Conservation (phyloP, 2,113 vertebrate genomes). For the Peromyscus leucopus region DNA sequence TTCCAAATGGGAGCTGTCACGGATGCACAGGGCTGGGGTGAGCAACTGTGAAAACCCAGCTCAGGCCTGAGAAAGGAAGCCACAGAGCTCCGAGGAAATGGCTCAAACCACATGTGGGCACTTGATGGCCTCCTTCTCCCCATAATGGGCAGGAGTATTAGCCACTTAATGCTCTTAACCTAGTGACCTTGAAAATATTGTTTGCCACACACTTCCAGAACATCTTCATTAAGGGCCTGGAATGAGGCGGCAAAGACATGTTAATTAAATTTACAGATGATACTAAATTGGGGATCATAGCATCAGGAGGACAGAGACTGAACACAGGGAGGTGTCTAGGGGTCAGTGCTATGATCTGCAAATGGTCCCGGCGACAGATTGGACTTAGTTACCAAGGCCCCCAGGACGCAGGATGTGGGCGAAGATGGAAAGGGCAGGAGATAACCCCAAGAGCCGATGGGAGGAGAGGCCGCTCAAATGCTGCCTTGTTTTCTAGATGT, state of each 20-base stretch:
- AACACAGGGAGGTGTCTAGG: neutral
- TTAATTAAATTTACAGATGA: conserved; percentile 89
- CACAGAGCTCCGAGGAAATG: neutral
- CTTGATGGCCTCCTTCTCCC: neutral
- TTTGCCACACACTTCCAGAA: conserved; percentile 65
- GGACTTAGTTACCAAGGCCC: neutral
- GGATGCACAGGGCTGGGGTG: neutral
- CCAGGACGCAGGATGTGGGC: accelerated
- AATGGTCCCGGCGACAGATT: neutral
- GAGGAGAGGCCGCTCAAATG: accelerated
- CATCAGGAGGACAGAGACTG: conserved; percentile 82
- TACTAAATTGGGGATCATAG: conserved; percentile 85
- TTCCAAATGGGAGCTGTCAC: neutral
- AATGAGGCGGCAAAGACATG: conserved; percentile 82
- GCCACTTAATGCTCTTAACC: conserved; percentile 12
- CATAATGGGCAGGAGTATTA: neutral
- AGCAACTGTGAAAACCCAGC: neutral
- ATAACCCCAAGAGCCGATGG: neutral
- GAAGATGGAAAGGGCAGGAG: neutral
- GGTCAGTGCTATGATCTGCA: neutral
- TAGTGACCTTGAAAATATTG: conserved; percentile 73
- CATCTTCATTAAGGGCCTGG: conserved; percentile 87
- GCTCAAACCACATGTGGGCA: neutral
- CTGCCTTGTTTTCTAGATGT: neutral
- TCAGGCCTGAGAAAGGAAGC: neutral